Evolutionary conservation across 1,140 invertebrate genomes (phyloP).

Genomic region (Leptinotarsa lineolata): DNA sequence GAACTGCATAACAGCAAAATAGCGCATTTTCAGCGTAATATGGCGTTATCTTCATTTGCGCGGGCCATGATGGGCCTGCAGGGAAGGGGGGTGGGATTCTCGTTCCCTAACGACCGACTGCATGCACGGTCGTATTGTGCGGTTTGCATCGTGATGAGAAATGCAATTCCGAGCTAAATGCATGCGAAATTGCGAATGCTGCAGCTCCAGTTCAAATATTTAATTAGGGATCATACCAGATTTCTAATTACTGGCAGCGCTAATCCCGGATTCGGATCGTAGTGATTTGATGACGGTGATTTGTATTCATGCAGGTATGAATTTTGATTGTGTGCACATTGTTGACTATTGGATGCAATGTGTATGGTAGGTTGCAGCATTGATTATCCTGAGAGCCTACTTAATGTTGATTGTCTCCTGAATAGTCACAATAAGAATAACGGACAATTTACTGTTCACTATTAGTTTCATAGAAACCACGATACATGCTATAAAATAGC

Average conservation of each 20-base stretch:
- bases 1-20: constrained; percentile 40
- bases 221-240: constrained; percentile 23
- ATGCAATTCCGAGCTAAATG: constrained; percentile 35
- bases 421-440: too few relatives aligned
- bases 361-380: neutral
- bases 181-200: constrained; percentile 21
- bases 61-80: constrained; percentile 37
- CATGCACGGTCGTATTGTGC: constrained; percentile 36
- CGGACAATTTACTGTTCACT: too few relatives aligned
- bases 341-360: neutral
- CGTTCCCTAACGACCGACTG: constrained; percentile 35
- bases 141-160: constrained; percentile 41
- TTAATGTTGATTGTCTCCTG: too few relatives aligned
- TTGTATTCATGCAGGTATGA: constrained; percentile 1
- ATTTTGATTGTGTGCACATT: constrained; percentile 6
- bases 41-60: constrained; percentile 50
- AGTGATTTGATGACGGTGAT: neutral
- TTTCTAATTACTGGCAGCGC: neutral
- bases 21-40: constrained; percentile 45
- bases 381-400: too few relatives aligned
- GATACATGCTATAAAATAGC: too few relatives aligned
- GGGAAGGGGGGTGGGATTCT: constrained; percentile 22
- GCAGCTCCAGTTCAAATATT: constrained; percentile 32
- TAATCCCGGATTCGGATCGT: neutral
- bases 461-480: too few relatives aligned